Evolutionary conservation across 2,113 vertebrate genomes (phyloP).

Genomic region (Trematomus loennbergii): DNA sequence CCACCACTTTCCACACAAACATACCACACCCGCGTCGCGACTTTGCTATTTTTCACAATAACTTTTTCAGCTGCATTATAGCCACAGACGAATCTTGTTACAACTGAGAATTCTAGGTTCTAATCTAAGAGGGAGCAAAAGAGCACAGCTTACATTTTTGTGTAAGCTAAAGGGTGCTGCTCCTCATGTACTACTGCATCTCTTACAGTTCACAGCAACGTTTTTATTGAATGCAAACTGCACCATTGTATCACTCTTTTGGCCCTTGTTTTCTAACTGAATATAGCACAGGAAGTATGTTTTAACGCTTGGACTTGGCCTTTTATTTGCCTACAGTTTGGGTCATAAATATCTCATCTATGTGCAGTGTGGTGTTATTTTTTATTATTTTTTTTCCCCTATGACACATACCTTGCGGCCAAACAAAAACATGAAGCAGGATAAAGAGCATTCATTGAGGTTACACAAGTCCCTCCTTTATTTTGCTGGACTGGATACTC

Average conservation of each 20-base stretch:
- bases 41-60: slow-evolving; percentile 23
- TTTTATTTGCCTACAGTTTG: slow-evolving; percentile 16
- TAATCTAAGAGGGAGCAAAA: slow-evolving; percentile 17
- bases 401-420: slow-evolving; percentile 32
- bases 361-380: slow-evolving; percentile 31
- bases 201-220: slow-evolving; percentile 1
- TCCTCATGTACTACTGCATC: slow-evolving; percentile 4
- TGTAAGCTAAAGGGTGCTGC: slow-evolving; percentile 31
- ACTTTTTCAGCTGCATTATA: not conserved
- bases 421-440: slow-evolving; percentile 48
- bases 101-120: not conserved
- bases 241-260: not conserved
- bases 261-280: slow-evolving; percentile 24
- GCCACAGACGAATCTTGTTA: not conserved
- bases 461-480: slow-evolving; percentile 23
- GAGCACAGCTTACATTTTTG: slow-evolving; percentile 15
- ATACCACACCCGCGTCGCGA: not conserved
- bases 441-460: slow-evolving; percentile 19
- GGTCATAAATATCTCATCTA: slow-evolving; percentile 35
- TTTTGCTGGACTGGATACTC: not conserved
- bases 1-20: slow-evolving; percentile 21
- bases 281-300: slow-evolving; percentile 33
- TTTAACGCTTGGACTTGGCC: slow-evolving; percentile 12
- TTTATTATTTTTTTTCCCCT: too few species aligned
- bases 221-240: slow-evolving; percentile 20